Evolutionary conservation across 2,888 invertebrate species (phyloP).

Genomic region (Melanostoma scalare): DNA sequence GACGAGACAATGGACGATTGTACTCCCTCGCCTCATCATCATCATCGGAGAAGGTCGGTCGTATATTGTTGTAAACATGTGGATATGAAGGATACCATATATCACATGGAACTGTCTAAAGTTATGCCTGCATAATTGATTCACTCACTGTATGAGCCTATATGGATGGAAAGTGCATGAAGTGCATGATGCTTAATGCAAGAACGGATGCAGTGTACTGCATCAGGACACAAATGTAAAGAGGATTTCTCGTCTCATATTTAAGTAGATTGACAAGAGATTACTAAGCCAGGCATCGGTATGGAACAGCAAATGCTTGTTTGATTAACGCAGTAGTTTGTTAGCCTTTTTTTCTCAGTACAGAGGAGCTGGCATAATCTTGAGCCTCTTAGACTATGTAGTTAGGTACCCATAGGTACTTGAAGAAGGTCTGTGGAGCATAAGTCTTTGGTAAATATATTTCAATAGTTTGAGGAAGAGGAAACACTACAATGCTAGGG

Average conservation of each 20-base stretch:
- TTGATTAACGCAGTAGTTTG: slow-evolving; percentile 52
- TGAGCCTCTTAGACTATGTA: background rate
- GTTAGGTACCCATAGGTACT: background rate
- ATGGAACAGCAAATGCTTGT: slow-evolving; percentile 45
- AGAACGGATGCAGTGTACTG: slow-evolving; percentile 48
- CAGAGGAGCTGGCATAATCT: slow-evolving; percentile 30
- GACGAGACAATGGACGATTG: slow-evolving; percentile 58
- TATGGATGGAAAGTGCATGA: slow-evolving; percentile 2
- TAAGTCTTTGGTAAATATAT: background rate
- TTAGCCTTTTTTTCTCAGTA: slow-evolving; percentile 17
- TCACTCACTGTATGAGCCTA: slow-evolving; percentile 50
- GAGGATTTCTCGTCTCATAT: slow-evolving; percentile 64
- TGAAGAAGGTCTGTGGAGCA: background rate
- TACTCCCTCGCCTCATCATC: slow-evolving; percentile 9
- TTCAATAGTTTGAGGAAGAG: too few relatives aligned
- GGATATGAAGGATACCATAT: slow-evolving; percentile 68
- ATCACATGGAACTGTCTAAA: slow-evolving; percentile 70
- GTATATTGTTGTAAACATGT: slow-evolving; percentile 71
- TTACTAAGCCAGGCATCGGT: slow-evolving; percentile 40
- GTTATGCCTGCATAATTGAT: slow-evolving; percentile 73
- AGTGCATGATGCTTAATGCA: slow-evolving; percentile 29
- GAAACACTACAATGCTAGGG: too few relatives aligned
- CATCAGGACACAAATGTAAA: slow-evolving; percentile 50
- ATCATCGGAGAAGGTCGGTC: slow-evolving; percentile 35
- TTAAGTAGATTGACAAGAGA: slow-evolving; percentile 71